phyloP scores from a whole-genome alignment of 2,797 vertebrate species.

The Petrocephalus sullivani region DNA sequence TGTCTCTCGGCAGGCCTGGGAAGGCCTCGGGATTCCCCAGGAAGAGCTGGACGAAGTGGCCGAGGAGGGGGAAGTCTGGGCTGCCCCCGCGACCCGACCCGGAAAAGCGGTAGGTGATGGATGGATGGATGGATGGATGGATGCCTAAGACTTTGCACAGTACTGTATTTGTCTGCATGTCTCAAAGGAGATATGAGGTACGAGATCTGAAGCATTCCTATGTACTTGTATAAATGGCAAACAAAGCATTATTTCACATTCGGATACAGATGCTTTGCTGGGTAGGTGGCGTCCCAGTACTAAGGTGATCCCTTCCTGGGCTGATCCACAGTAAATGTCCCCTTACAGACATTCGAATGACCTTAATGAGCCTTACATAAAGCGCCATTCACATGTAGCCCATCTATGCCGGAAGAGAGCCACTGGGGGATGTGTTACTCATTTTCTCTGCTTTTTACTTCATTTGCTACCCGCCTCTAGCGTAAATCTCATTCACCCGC shows the following conservation, averaged over 20 bases:
- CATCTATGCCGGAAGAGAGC: background rate
- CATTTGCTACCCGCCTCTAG: constrained; percentile 56
- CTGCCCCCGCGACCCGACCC: no score
- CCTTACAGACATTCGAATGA: background rate
- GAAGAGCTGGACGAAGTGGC: no score
- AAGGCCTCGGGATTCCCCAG: no score
- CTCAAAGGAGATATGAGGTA: background rate
- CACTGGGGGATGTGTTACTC: constrained; percentile 46
- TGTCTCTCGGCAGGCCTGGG: no score
- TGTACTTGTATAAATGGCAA: background rate
- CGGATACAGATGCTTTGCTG: background rate
- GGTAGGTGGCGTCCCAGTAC: background rate
- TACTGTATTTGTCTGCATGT: background rate
- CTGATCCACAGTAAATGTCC: background rate
- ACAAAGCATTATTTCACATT: background rate
- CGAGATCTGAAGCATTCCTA: background rate
- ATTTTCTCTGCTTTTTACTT: constrained; percentile 46
- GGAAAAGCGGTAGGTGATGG: no score
- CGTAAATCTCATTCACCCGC: constrained; percentile 59
- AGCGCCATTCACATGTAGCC: background rate
- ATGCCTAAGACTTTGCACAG: background rate
- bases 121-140: no score
- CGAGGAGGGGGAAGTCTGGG: no score
- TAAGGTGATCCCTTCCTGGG: background rate
- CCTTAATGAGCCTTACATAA: background rate